Base-by-base conservation (phyloP, 2,797 vertebrate genomes). In the Lindbergichthys nudifrons region DNA sequence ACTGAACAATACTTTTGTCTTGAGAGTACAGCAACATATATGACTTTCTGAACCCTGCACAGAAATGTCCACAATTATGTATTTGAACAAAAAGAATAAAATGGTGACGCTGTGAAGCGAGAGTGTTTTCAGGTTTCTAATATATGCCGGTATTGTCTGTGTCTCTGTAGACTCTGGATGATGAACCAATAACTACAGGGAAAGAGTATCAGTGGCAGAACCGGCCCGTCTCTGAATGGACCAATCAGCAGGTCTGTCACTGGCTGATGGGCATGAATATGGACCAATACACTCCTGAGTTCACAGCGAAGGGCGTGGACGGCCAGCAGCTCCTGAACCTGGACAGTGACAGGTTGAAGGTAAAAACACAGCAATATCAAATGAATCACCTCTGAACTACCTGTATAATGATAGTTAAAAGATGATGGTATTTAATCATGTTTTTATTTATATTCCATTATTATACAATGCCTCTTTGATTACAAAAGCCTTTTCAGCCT, bases 151-250 rank as follows among this genome's bases (percentile, higher is more conserved):
- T 75, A 5, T 60, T 62, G 2, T 86, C n/a, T 87, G 61, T 89
- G 67, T 81, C 52, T 82, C 45, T 84, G 15, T 84, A 97, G 96
- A 94, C 94, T 56, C 78, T 96, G 84, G 96, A 97, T 80, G 96
- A 97, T 60, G 96, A 97, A 48, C 91, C 92, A 7, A 70, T 89
- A 47, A 75, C 92, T 70, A 88, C 89, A 52, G 96, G 95, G 50
- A 97, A 96, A 89, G 96, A 96, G 65, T 96, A 97, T 83, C 96
- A 96, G 41, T 96, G 97, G 96, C 96, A 96, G 82, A 97, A 91
- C 81, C 93, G 96, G 67, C 94, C 96, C 5, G 92, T 97, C 74
- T 94, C 94, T 65, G 95, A 97, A 59, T 97, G 96, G 96, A 97
- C 95, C 81, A 94, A 93, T 75, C 96, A 96, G 80, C 95, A 97